These are phyloP conservation scores for Astyanax mexicanus DNA, from an alignment of 2,797 vertebrate species.

Conservation along the genomic window DNA sequence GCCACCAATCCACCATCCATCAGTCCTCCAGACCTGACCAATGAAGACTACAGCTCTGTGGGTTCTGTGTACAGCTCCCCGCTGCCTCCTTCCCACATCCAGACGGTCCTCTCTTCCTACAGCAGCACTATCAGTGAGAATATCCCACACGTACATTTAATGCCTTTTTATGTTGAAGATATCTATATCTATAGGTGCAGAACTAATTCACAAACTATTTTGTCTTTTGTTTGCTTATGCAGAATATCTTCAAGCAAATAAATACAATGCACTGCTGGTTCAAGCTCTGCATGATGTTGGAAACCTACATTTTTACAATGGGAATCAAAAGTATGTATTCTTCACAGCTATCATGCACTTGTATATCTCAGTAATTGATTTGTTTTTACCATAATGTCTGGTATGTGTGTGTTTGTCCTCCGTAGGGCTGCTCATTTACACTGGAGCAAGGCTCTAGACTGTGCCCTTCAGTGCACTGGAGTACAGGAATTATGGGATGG, in stretches of 20 bases:
- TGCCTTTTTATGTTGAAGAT: not conserved
- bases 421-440: conserved; percentile 85
- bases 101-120: conserved; percentile 83
- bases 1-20: conserved; percentile 62
- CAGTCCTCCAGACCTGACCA: conserved; percentile 77
- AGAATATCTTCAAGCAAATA: conserved; percentile 85
- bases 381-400: not conserved
- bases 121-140: conserved; percentile 86
- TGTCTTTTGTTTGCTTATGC: conserved; percentile 43
- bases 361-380: not conserved
- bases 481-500: conserved; percentile 87
- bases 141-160: not conserved
- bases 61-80: conserved; percentile 79
- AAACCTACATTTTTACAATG: conserved; percentile 86
- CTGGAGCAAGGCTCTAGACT: conserved; percentile 91
- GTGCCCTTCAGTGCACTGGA: conserved; percentile 79
- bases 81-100: conserved; percentile 77
- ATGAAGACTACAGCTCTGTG: conserved; percentile 80
- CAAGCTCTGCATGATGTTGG: conserved; percentile 91
- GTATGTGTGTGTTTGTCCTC: conserved; percentile 17
- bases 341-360: too few species aligned
- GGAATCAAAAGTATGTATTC: conserved; percentile 82
- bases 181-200: not conserved
- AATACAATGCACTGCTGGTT: conserved; percentile 82
- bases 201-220: not conserved